Percentiles rank a stretch among this genome's conserved stretches.
Evolutionary conservation across 1,140 invertebrate species (phyloP).

Genomic region (Kradibia gibbosae): DNA sequence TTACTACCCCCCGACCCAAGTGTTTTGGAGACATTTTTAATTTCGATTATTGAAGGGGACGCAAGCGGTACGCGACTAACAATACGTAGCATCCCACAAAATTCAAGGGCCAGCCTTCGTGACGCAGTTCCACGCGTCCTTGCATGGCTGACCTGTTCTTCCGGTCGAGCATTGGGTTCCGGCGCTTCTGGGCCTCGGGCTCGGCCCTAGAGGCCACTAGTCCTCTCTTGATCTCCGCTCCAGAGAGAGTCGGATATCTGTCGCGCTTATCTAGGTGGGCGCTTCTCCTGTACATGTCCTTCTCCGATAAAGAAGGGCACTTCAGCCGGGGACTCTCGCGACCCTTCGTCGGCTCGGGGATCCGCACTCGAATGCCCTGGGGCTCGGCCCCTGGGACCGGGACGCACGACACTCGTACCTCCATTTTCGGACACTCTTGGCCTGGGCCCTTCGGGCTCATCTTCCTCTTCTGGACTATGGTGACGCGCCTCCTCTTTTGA

Average conservation of each 20-base stretch:
- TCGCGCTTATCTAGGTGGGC: conserved; percentile 64
- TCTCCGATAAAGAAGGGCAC: conserved; percentile 66
- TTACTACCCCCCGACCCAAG: too few species aligned
- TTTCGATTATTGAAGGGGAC: not conserved
- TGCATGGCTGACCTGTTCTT: conserved; percentile 46
- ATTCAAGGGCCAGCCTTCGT: conserved; percentile 7
- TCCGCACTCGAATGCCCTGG: conserved; percentile 65
- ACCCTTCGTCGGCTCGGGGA: conserved; percentile 62
- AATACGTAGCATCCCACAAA: conserved; percentile 37
- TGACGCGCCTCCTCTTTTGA: conserved; percentile 66
- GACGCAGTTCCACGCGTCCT: conserved; percentile 1
- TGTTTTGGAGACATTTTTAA: too few species aligned
- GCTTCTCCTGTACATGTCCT: conserved; percentile 67
- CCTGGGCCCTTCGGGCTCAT: conserved; percentile 68
- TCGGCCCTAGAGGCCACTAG: conserved; percentile 34
- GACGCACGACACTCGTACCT: conserved; percentile 67
- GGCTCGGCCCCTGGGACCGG: conserved; percentile 64
- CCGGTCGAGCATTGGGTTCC: conserved; percentile 58
- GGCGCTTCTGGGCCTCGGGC: conserved; percentile 29
- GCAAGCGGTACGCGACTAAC: not conserved
- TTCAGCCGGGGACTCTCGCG: conserved; percentile 50
- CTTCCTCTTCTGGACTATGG: conserved; percentile 50
- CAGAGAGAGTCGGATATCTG: conserved; percentile 66
- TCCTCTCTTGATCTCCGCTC: conserved; percentile 65
- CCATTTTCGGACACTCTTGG: conserved; percentile 63